Evolutionary conservation across 2,888 invertebrate species (phyloP).

Genomic region (Conomelus anceps): DNA sequence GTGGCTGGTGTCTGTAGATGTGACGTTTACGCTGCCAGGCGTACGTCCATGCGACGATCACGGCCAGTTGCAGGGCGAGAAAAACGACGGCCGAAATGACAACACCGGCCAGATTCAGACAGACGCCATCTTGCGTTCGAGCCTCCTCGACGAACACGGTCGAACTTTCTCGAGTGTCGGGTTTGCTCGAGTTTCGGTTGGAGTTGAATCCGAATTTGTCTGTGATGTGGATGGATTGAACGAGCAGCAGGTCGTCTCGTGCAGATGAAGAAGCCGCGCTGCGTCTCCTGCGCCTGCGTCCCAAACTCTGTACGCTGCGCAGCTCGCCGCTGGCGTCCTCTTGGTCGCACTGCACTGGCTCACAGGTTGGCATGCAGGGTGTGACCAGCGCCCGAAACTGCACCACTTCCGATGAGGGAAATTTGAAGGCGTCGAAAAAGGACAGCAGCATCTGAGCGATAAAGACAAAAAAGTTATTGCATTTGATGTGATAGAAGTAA

Average conservation of each 20-base stretch:
- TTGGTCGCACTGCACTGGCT: conserved; percentile 83
- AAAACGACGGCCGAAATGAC: conserved; percentile 81
- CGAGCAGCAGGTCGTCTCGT: conserved; percentile 76
- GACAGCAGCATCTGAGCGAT: conserved; percentile 68
- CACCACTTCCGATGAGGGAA: conserved; percentile 89
- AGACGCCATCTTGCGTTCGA: conserved; percentile 41
- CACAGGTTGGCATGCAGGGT: conserved; percentile 88
- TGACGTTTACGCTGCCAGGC: conserved; percentile 62
- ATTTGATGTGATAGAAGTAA: no score
- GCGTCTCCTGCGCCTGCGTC: conserved; percentile 43
- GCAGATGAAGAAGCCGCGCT: conserved; percentile 41
- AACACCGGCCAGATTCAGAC: conserved; percentile 71
- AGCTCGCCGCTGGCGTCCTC: conserved; percentile 60
- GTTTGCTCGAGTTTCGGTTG: conserved; percentile 47
- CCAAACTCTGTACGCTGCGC: conserved; percentile 47
- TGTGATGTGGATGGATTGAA: conserved; percentile 85
- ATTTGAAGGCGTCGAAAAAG: conserved; percentile 93
- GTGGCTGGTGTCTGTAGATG: conserved; percentile 39
- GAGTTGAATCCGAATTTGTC: conserved; percentile 78
- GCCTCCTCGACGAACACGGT: conserved; percentile 31
- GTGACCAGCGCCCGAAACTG: conserved; percentile 94
- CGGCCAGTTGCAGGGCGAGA: conserved; percentile 76
- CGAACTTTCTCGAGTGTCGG: conserved; percentile 36
- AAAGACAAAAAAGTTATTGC: neutral
- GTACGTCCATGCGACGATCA: conserved; percentile 83